These are phyloP conservation scores for Drosophila atroscutellata DNA, from an alignment of 2,888 invertebrate species.

Conservation along the genomic window DNA sequence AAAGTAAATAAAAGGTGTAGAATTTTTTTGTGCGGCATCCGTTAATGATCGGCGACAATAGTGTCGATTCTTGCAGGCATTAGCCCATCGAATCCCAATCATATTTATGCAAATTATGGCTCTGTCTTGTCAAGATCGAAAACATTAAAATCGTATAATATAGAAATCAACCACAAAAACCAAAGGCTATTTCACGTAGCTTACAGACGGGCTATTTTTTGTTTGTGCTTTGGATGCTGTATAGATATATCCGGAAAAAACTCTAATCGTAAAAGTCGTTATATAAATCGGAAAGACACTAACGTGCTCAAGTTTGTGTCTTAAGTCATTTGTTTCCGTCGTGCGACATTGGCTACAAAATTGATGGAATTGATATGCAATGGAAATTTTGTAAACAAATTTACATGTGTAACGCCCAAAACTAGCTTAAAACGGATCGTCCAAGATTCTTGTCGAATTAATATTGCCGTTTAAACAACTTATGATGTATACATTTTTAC, in stretches of 20 bases:
- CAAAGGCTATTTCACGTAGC: constrained; percentile 16
- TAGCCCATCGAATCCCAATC: constrained; percentile 43
- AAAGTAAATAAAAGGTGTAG: constrained; percentile 31
- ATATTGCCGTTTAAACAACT: background rate
- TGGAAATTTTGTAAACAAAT: constrained; percentile 20
- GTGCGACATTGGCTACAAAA: constrained; percentile 52
- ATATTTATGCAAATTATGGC: constrained; percentile 71
- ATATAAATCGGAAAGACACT: constrained; percentile 25
- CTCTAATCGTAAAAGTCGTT: constrained; percentile 69
- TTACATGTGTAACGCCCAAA: background rate
- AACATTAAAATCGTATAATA: constrained; percentile 71
- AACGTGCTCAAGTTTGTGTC: constrained; percentile 63
- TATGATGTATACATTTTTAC: background rate
- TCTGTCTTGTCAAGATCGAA: constrained; percentile 71
- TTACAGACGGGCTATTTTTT: constrained; percentile 31
- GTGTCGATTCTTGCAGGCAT: constrained; percentile 52
- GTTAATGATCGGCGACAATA: constrained; percentile 41
- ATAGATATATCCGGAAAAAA: constrained; percentile 35
- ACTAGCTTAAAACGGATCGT: background rate
- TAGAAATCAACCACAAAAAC: constrained; percentile 37
- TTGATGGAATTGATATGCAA: constrained; percentile 31
- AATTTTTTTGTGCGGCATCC: constrained; percentile 33
- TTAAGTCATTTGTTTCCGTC: constrained; percentile 72
- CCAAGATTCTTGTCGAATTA: background rate
- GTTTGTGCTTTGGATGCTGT: constrained; percentile 37